Base-by-base conservation (phyloP, 1,140 invertebrate species). In the Leguminivora glycinivorella region DNA sequence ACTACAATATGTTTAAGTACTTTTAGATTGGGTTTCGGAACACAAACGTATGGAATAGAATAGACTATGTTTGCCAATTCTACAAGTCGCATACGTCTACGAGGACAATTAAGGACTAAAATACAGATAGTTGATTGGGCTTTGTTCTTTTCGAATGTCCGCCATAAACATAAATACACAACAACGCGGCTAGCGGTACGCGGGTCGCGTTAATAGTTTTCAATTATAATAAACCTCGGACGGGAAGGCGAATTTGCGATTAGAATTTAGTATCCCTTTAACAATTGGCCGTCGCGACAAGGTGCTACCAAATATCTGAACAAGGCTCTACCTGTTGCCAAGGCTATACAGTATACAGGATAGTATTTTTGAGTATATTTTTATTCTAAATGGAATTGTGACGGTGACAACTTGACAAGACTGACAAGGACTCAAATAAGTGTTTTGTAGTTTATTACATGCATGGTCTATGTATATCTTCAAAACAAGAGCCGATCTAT, bases 101-200 rank as follows among this genome's bases (percentile, higher is more conserved):
- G 47, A 52, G 19, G 47, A 52, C 58, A 63, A 63, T 63, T 63
- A 63, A 63, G 58, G 58, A 63, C 58, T 63, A 63, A 63, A 63
- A 63, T 63, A 34, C 58, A 29, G 58, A 29, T 63, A 22, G 25
- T 31, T 63, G 58, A 63, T 63, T 63, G 58, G 58, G 14, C 58
- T 63, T 63, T 63, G 58, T 63, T 63, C 26, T 29, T 63, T 63
- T 63, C 19, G 26, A 63, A 63, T 34, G 17, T 63, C 26, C 26
- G 58, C 34, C 58, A 34, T 58, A 58, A 63, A 63, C 26, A 63
- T 29, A 52, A 52, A 52, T 1, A 52, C 19, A 52, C 19, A n/a
- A 52, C 47, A 52, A 52, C 1, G 47, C 47, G 19, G 17, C 47
- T 52, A 52, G 47, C 47, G 47, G 47, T 52, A 22, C 19, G 10